These are phyloP conservation scores for Columba guinea DNA, from an alignment of 2,797 vertebrate genomes.

Conservation along the genomic window DNA sequence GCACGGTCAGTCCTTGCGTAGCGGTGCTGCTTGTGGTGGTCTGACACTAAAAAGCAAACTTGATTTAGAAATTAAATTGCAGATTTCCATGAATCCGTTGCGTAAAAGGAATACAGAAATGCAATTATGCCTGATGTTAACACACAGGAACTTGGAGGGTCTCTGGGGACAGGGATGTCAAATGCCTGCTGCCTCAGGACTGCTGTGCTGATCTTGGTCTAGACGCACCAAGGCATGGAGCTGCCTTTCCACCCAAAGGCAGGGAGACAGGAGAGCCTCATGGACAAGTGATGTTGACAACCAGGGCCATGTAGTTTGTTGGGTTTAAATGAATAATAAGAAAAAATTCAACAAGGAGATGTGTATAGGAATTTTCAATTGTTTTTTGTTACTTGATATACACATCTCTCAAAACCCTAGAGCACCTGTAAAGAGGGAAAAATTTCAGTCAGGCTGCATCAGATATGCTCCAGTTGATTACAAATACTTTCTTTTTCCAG, in stretches of 20 bases:
- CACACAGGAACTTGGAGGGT: background rate
- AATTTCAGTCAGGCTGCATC: background rate
- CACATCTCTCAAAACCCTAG: background rate
- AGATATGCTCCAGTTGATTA: background rate
- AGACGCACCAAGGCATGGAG: background rate
- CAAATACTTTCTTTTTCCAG: fast-evolving
- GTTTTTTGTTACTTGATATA: background rate
- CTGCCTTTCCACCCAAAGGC: background rate
- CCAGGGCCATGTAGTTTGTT: background rate
- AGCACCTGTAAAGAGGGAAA: background rate
- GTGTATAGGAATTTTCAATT: background rate
- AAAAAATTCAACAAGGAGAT: background rate
- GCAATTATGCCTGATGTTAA: background rate
- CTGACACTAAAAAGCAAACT: background rate
- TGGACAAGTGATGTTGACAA: fast-evolving
- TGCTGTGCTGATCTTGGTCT: background rate
- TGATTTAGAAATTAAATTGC: background rate
- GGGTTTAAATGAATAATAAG: background rate
- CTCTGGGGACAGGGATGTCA: background rate
- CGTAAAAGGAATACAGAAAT: background rate
- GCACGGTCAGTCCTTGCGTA: background rate
- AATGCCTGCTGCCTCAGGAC: background rate
- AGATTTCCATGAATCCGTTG: background rate
- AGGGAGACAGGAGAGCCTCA: background rate
- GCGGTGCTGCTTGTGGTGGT: background rate